Conservation (phyloP, 2,888 invertebrate genomes). For the Drosophila paramelanica region DNA sequence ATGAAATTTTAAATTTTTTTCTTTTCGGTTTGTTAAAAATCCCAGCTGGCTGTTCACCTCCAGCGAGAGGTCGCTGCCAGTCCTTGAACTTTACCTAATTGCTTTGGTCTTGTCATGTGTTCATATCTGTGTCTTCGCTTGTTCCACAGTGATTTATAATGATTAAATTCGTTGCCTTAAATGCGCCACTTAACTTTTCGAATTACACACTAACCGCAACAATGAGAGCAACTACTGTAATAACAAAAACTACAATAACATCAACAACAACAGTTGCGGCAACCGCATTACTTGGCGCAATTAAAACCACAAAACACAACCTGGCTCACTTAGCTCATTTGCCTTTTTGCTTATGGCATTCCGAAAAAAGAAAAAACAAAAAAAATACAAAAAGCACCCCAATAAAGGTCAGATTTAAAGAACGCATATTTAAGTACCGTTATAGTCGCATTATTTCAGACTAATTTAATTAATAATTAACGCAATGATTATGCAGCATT, state of each 20-base stretch:
- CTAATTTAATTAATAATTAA: slow-evolving; percentile 59
- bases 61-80: slow-evolving; percentile 29
- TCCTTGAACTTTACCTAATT: slow-evolving; percentile 31
- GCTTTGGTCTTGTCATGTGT: slow-evolving; percentile 3
- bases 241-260: slow-evolving; percentile 22
- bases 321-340: slow-evolving; percentile 30
- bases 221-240: slow-evolving; percentile 63
- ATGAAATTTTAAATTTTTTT: not conserved
- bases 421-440: slow-evolving; percentile 28
- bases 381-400: slow-evolving; percentile 9
- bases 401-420: slow-evolving; percentile 42
- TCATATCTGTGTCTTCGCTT: slow-evolving; percentile 12
- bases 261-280: slow-evolving; percentile 42
- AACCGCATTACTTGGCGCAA: slow-evolving; percentile 77
- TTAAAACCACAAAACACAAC: slow-evolving; percentile 69
- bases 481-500: slow-evolving; percentile 58
- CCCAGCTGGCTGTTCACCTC: not conserved
- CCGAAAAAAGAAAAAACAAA: slow-evolving; percentile 29
- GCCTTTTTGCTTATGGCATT: slow-evolving; percentile 36
- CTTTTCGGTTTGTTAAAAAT: no score
- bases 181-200: slow-evolving; percentile 67
- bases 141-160: slow-evolving; percentile 40
- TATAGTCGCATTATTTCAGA: slow-evolving; percentile 45
- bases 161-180: slow-evolving; percentile 69
- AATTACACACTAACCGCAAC: slow-evolving; percentile 67